Evolutionary conservation across 2,888 invertebrate species (phyloP).

Genomic region (Leptinotarsa juncta): DNA sequence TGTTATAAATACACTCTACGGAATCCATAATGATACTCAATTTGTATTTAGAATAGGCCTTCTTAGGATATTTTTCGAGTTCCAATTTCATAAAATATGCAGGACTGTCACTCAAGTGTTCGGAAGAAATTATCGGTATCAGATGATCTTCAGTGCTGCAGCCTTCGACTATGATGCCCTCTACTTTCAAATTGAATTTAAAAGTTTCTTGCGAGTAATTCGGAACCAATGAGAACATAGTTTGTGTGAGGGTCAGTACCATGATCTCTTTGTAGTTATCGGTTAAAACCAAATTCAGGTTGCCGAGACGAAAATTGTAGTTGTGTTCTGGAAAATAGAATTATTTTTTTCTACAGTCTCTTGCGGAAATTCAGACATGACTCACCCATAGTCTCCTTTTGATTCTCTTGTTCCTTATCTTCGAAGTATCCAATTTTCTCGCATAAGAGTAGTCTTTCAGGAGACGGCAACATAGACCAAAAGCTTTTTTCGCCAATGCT

Average conservation of each 20-base stretch:
- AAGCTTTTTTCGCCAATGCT: slow-evolving; percentile 71
- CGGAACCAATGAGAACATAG: slow-evolving; percentile 63
- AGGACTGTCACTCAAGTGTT: slow-evolving; percentile 71
- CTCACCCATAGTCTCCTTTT: slow-evolving; percentile 47
- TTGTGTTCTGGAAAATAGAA: slow-evolving; percentile 74
- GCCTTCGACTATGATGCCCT: slow-evolving; percentile 82
- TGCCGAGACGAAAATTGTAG: slow-evolving; percentile 79
- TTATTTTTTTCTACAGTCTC: background rate
- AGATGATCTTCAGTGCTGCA: slow-evolving; percentile 79
- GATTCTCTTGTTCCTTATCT: slow-evolving; percentile 44
- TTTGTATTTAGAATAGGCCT: slow-evolving; percentile 73
- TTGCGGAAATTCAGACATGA: background rate
- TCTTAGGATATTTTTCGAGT: slow-evolving; percentile 77
- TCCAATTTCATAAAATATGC: slow-evolving; percentile 80
- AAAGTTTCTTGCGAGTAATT: slow-evolving; percentile 56
- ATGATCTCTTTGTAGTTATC: slow-evolving; percentile 78
- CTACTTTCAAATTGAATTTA: slow-evolving; percentile 66
- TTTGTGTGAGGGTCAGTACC: slow-evolving; percentile 79
- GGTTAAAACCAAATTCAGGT: slow-evolving; percentile 76
- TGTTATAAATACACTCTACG: slow-evolving; percentile 81
- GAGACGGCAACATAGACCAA: slow-evolving; percentile 64
- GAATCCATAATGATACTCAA: slow-evolving; percentile 77
- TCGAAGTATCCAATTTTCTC: slow-evolving; percentile 62
- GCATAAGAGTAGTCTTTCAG: slow-evolving; percentile 62
- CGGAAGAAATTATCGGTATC: slow-evolving; percentile 76